phyloP scores from a whole-genome alignment of 1,140 invertebrate species.

The Dinothrombium tinctorium region DNA sequence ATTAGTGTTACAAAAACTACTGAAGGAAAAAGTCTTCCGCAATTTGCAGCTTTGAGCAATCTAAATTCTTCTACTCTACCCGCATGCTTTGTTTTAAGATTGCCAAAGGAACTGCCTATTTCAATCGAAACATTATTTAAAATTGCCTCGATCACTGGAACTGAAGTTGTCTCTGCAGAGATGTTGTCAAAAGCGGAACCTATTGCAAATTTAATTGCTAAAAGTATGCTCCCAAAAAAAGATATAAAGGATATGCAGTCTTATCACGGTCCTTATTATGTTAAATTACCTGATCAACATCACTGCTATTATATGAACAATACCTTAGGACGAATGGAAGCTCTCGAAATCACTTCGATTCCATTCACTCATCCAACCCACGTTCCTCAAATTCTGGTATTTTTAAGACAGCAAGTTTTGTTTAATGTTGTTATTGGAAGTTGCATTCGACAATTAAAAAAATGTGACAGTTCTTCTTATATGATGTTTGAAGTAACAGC shows the following conservation, averaged over 20 bases:
- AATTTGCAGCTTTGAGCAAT: conserved; percentile 46
- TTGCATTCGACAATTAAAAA: conserved; percentile 42
- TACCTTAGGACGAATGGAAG: conserved; percentile 38
- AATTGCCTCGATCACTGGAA: conserved; percentile 40
- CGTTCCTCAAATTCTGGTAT: conserved; percentile 61
- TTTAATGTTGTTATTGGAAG: conserved; percentile 70
- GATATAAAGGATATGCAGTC: neutral
- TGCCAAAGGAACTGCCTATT: conserved; percentile 64
- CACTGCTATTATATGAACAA: conserved; percentile 84
- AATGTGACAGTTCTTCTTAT: neutral
- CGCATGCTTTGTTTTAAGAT: conserved; percentile 63
- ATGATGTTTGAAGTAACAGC: conserved; percentile 69
- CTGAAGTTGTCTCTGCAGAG: conserved; percentile 7
- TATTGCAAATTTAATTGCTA: conserved; percentile 8
- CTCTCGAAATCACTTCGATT: conserved; percentile 50
- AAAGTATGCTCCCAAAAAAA: conserved; percentile 1
- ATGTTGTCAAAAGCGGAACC: neutral
- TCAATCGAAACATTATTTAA: conserved; percentile 43
- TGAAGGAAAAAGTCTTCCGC: conserved; percentile 47
- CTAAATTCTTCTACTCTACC: conserved; percentile 67
- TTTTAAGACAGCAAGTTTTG: conserved; percentile 62
- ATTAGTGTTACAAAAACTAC: conserved; percentile 44
- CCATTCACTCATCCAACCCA: conserved; percentile 81
- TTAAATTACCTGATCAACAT: conserved; percentile 65
- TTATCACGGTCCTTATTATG: conserved; percentile 8